Evolutionary conservation across 2,797 vertebrate genomes (phyloP), one percentile per base, ranked within the genome.

Genomic region (Acrossocheilus wenchowensis): DNA sequence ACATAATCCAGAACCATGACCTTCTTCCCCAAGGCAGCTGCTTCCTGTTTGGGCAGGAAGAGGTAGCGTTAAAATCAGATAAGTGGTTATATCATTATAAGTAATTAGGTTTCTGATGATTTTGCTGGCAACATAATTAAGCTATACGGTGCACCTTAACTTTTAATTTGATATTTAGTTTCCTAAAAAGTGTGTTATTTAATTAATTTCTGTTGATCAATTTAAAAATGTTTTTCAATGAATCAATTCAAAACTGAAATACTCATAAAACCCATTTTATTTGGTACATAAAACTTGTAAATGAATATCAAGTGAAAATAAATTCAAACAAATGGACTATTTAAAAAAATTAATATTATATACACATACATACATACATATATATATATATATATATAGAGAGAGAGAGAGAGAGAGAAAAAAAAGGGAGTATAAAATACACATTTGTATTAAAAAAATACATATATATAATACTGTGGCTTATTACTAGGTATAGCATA

Each of bases 1-100:
- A 99, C 98, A 7, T 94, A 99, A 94, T 99, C 98, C 72, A 99
- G 91, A 3, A 99, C 97, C 97, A 99, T 96, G n/a, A 98, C 97
- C 87, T 97, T 99, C 93, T 97, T 98, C n/a, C 98, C 97, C 87
- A 98, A 91, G 0, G 23, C 0, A 73, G 98, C 96, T 23, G 98
- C 96, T 96, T 98, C 97, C 98, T 99, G 57, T 93, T 79, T 4
- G 78, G 48, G 3, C 7, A 86, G 66, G 36, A 71, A 26, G 17
- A 69, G 30, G 0, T n/a, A 0, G 5, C 12, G 6, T 48, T 7
- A 36, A 71, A 23, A 52, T 11, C 66, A 2, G 7, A 45, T 17
- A 5, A 30, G 26, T 5, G 6, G 15, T 1, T 17, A 19, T 9
- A 17, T 19, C n/a, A 26, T 4, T 64, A n/a, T 4, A 30, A 66